Conservation (phyloP, 2,888 invertebrate genomes). For the Stenotaenia linearis region DNA sequence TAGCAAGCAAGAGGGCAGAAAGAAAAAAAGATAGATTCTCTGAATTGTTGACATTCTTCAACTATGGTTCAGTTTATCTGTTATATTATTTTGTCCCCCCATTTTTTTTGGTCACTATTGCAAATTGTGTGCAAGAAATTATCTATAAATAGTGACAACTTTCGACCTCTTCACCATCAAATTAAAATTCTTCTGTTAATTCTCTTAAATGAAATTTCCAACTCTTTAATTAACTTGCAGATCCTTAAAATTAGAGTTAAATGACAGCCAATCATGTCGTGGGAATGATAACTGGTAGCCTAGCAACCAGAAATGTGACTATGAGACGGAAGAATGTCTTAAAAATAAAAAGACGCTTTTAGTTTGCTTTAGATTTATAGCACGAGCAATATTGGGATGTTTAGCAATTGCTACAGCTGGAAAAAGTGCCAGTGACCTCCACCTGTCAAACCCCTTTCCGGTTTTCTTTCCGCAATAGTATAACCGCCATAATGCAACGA, state of each 20-base stretch:
- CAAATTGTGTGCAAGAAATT: neutral
- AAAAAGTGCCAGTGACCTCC: neutral
- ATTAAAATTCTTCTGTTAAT: neutral
- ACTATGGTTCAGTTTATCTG: neutral
- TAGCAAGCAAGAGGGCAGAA: neutral
- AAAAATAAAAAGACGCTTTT: slow-evolving; percentile 16
- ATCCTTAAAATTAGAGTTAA: neutral
- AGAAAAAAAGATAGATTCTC: neutral
- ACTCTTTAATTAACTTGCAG: neutral
- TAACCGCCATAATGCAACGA: neutral
- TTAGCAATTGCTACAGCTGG: neutral
- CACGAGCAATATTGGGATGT: neutral
- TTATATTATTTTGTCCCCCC: too few relatives aligned
- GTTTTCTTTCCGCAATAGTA: neutral
- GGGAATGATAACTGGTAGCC: neutral
- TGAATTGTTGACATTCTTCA: slow-evolving; percentile 8
- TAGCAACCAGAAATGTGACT: neutral
- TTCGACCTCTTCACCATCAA: neutral
- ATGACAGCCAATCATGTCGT: neutral
- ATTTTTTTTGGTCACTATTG: neutral
- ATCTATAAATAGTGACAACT: neutral
- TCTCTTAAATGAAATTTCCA: neutral
- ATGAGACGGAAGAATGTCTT: neutral
- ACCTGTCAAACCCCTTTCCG: neutral
- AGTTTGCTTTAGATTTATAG: neutral